These are phyloP conservation scores for Stegana nigrithorax DNA, from an alignment of 2,888 invertebrate genomes.

Conservation along the genomic window DNA sequence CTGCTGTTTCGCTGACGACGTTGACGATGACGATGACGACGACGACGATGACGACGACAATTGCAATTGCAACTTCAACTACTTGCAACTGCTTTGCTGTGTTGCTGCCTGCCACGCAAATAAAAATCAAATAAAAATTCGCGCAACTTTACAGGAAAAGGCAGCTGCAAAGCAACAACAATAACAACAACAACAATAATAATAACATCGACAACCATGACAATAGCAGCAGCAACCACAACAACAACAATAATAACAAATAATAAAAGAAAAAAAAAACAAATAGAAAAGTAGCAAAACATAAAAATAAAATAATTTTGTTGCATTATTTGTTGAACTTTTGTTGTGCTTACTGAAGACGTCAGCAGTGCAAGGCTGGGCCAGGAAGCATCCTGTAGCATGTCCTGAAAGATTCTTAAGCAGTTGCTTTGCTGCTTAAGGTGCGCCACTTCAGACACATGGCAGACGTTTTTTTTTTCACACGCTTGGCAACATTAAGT, in stretches of 20 bases:
- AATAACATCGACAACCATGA: too few relatives aligned
- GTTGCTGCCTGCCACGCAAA: not conserved
- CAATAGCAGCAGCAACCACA: not conserved
- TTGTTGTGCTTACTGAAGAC: slow-evolving; percentile 1
- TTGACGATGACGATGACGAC: not conserved
- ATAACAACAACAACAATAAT: not conserved
- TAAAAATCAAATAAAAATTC: slow-evolving; percentile 23
- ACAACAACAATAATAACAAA: not conserved
- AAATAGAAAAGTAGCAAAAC: too few relatives aligned
- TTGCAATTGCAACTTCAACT: slow-evolving; percentile 29
- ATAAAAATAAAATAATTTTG: too few relatives aligned
- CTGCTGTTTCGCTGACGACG: slow-evolving; percentile 20
- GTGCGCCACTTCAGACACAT: too few relatives aligned
- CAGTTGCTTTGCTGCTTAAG: too few relatives aligned
- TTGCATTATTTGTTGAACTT: not conserved
- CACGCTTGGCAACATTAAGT: too few relatives aligned
- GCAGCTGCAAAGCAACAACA: not conserved
- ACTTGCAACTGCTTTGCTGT: slow-evolving; percentile 4
- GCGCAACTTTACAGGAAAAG: slow-evolving; percentile 4
- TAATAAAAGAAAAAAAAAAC: not conserved
- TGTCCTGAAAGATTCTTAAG: too few relatives aligned
- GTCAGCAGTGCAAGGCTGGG: too few relatives aligned
- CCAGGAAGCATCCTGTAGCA: too few relatives aligned
- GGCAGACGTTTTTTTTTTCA: too few relatives aligned
- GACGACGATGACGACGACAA: slow-evolving; percentile 16